Percentiles rank a stretch among this genome's conserved stretches.
Evolutionary conservation across 2,113 vertebrate species (phyloP).

Genomic region (Dendropsophus ebraccatus): DNA sequence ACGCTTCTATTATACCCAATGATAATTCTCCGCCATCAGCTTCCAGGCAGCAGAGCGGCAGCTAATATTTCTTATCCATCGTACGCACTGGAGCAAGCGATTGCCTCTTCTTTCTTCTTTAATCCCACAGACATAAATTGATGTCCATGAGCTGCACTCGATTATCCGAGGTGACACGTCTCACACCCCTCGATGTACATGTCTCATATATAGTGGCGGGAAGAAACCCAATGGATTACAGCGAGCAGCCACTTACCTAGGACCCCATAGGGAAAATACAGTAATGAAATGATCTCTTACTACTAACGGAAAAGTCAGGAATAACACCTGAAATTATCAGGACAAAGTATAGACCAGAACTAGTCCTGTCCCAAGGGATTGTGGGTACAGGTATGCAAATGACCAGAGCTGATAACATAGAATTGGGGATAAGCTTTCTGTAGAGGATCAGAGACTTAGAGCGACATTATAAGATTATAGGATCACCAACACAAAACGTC

Average conservation of each 20-base stretch:
- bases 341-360: no score
- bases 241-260: not conserved
- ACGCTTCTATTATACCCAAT: conserved; percentile 18
- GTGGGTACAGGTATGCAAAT: not conserved
- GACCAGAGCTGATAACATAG: not conserved
- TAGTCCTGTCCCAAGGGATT: not conserved
- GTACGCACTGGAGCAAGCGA: conserved; percentile 15
- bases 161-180: not conserved
- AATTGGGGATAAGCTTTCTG: no score
- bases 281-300: not conserved
- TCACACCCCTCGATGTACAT: not conserved
- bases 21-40: conserved; percentile 30
- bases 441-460: no score
- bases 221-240: not conserved
- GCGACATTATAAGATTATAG: no score
- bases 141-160: conserved; percentile 10
- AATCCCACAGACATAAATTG: conserved; percentile 24
- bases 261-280: not conserved
- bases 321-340: not conserved
- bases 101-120: conserved; percentile 35
- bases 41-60: not conserved
- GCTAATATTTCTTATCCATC: conserved; percentile 27
- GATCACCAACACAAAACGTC: no score
- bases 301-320: not conserved
- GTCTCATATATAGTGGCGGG: no score